Percentiles rank a stretch among this genome's conserved stretches.
Evolutionary conservation across 2,797 vertebrate genomes (phyloP).

Genomic region (Esox masquinongy): DNA sequence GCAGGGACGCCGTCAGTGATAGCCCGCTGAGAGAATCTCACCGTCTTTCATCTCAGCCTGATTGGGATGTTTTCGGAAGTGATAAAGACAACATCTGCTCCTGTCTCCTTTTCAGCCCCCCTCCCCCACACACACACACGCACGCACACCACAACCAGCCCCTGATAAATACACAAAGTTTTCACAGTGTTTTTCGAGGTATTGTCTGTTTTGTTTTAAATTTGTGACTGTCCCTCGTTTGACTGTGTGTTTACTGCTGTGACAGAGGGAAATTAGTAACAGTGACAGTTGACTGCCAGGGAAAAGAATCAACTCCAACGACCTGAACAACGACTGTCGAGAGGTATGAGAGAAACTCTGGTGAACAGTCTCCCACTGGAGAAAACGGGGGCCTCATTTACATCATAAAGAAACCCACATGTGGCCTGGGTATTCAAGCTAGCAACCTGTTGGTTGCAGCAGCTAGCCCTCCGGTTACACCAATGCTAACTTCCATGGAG

Average conservation of each 20-base stretch:
- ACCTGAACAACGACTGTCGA: conserved; percentile 30
- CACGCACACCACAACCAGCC: background rate
- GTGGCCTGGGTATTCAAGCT: background rate
- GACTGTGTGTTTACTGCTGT: conserved; percentile 50
- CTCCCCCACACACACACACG: background rate
- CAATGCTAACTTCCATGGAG: background rate
- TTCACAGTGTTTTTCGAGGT: conserved; percentile 43
- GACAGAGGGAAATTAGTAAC: conserved; percentile 60
- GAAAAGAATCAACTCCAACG: background rate
- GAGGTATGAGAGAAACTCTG: background rate
- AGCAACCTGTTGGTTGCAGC: no score
- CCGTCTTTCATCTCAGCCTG: conserved; percentile 63
- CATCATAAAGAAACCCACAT: background rate
- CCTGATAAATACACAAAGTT: conserved; percentile 43
- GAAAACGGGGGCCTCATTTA: background rate
- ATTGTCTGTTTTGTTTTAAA: conserved; percentile 52
- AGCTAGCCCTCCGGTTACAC: background rate
- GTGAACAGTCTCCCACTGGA: background rate
- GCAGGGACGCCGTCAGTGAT: conserved; percentile 28
- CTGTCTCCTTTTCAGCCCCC: conserved; percentile 44
- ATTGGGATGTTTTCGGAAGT: conserved; percentile 58
- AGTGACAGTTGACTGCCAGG: conserved; percentile 35
- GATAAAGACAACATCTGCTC: conserved; percentile 71
- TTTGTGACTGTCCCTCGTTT: conserved; percentile 19
- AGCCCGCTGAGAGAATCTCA: conserved; percentile 36